Conservation (phyloP, 2,113 vertebrate genomes). For the Campylomormyrus tamandua region DNA sequence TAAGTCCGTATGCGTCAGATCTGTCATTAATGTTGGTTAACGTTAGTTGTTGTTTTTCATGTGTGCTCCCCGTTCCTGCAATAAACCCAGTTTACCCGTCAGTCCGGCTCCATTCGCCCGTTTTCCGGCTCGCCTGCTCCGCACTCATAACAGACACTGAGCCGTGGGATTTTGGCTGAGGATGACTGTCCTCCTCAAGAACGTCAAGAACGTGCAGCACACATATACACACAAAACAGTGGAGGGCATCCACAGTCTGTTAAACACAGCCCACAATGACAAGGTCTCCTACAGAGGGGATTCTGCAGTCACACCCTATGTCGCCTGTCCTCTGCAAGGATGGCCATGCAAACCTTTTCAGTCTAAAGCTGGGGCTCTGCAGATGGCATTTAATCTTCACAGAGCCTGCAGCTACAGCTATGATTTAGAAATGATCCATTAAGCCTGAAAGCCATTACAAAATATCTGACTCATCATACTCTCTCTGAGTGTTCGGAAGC, state of each 20-base stretch:
- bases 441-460: background rate
- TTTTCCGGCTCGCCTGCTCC: too few relatives aligned
- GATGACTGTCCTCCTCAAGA: background rate
- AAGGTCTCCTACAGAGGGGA: slow-evolving; percentile 25
- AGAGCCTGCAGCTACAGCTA: background rate
- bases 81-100: too few relatives aligned
- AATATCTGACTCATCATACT: background rate
- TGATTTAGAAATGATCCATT: slow-evolving; percentile 15
- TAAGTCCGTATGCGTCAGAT: too few relatives aligned
- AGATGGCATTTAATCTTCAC: background rate
- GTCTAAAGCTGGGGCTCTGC: background rate
- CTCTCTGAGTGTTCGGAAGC: background rate
- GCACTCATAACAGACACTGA: too few relatives aligned
- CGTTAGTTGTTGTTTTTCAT: too few relatives aligned
- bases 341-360: background rate
- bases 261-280: background rate
- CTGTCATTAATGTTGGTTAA: too few relatives aligned
- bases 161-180: background rate
- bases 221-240: background rate
- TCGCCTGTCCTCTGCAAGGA: background rate
- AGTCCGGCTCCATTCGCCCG: too few relatives aligned
- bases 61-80: too few relatives aligned
- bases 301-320: slow-evolving; percentile 31
- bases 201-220: background rate
- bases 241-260: background rate